Conservation (phyloP, 2,797 vertebrate species). For the Lemur catta region DNA sequence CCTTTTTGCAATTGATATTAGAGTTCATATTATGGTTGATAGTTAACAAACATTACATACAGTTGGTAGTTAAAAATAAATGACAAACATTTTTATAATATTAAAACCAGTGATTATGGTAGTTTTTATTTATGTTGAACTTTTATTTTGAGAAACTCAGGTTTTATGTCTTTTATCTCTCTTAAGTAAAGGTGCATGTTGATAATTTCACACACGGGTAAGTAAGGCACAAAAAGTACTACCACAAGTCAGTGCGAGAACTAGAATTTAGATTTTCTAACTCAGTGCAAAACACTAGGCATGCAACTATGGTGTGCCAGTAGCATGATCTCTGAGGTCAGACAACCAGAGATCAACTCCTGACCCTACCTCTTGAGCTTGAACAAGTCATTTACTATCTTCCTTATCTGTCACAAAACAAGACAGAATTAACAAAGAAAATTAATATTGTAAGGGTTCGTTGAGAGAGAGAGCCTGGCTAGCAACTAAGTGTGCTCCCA, state of each 20-base stretch:
- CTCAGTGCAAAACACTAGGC: not conserved
- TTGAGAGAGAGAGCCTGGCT: not conserved
- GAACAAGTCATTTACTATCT: not conserved
- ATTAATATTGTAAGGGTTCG: not conserved
- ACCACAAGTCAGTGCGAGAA: not conserved
- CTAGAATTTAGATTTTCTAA: conserved; percentile 14
- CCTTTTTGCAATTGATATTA: not conserved
- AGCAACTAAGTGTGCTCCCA: not conserved
- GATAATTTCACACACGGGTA: not conserved
- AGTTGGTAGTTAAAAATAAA: conserved; percentile 22
- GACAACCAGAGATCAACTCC: not conserved
- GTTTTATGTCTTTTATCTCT: not conserved
- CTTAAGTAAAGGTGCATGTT: not conserved
- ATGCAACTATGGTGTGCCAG: not conserved
- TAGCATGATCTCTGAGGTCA: not conserved
- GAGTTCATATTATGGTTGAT: not conserved
- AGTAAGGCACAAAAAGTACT: not conserved
- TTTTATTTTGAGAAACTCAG: conserved; percentile 22
- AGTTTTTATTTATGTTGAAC: conserved; percentile 26
- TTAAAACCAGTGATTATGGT: not conserved
- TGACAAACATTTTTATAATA: not conserved
- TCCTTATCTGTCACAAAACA: not conserved
- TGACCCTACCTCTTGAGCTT: not conserved
- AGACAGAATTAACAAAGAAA: not conserved
- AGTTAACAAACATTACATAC: not conserved